Percentiles rank a stretch among this genome's conserved stretches.
These are phyloP conservation scores for Parus major DNA, from an alignment of 2,113 vertebrate species.

Conservation along the genomic window DNA sequence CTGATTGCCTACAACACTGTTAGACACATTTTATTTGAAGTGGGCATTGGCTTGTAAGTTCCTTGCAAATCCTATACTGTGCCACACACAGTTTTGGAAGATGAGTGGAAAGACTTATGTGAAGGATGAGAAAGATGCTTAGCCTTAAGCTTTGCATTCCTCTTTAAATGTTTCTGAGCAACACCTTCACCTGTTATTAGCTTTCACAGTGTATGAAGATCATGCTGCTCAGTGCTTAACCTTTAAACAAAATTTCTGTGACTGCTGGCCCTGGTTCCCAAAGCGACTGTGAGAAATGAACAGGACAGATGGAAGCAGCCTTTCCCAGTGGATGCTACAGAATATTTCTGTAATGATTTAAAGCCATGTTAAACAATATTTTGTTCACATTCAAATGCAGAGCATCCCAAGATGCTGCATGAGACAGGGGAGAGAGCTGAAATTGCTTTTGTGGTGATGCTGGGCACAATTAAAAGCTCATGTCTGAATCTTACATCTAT, in stretches of 20 bases:
- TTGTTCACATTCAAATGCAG: constrained; percentile 9
- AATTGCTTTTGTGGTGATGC: constrained; percentile 13
- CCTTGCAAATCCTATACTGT: background rate
- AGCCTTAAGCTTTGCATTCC: background rate
- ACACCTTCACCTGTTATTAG: background rate
- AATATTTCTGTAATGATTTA: constrained; percentile 43
- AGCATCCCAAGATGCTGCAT: background rate
- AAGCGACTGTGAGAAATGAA: background rate
- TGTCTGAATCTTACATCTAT: constrained; percentile 26
- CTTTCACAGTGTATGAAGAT: background rate
- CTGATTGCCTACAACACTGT: background rate
- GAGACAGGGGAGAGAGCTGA: constrained; percentile 10
- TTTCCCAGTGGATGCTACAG: background rate
- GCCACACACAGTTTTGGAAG: background rate
- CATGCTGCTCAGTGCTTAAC: background rate
- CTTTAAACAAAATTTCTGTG: constrained; percentile 9
- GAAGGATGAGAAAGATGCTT: background rate
- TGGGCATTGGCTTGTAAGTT: background rate
- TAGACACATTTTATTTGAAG: background rate
- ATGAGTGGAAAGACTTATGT: background rate
- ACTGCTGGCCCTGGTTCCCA: background rate
- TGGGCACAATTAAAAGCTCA: constrained; percentile 51
- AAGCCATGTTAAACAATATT: constrained; percentile 29
- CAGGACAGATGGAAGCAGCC: constrained; percentile 22
- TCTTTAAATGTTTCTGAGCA: background rate